Conservation (phyloP, 2,113 vertebrate genomes). For the Dolichotis patagonum region DNA sequence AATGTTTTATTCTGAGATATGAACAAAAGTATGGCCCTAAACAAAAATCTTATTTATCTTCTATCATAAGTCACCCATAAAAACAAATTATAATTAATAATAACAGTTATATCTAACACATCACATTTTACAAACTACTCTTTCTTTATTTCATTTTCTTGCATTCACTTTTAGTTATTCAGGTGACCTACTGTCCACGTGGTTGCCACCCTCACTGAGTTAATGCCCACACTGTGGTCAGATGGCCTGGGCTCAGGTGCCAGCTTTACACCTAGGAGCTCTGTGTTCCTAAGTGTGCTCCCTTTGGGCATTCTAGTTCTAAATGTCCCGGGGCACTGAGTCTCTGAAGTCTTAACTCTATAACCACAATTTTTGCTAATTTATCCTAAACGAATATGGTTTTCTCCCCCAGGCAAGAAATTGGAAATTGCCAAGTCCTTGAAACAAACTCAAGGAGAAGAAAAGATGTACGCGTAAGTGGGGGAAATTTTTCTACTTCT, state of each 20-base stretch:
- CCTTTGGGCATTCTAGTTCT: background rate
- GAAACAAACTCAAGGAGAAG: conserved; percentile 40
- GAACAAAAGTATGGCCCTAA: background rate
- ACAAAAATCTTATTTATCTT: background rate
- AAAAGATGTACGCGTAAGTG: conserved; percentile 81
- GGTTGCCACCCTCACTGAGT: background rate
- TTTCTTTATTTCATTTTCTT: background rate
- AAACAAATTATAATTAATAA: background rate
- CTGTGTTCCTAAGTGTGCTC: background rate
- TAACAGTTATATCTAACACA: background rate
- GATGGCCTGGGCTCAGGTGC: background rate
- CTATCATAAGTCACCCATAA: background rate
- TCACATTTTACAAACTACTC: background rate
- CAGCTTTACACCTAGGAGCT: background rate
- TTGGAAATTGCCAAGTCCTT: conserved; percentile 13
- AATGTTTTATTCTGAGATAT: background rate
- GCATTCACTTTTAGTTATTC: background rate
- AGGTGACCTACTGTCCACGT: background rate
- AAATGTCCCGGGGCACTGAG: background rate
- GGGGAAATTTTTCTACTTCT: background rate
- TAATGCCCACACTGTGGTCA: background rate
- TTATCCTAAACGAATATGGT: background rate
- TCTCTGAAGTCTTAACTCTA: background rate
- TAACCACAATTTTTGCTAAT: background rate
- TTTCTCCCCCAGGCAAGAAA: conserved; percentile 59